A percentile compares a stretch with the other conserved stretches of the same genome.
These are phyloP conservation scores for Mesodorylaimus sp. DNA, from an alignment of 2,888 invertebrate genomes.

Conservation along the genomic window DNA sequence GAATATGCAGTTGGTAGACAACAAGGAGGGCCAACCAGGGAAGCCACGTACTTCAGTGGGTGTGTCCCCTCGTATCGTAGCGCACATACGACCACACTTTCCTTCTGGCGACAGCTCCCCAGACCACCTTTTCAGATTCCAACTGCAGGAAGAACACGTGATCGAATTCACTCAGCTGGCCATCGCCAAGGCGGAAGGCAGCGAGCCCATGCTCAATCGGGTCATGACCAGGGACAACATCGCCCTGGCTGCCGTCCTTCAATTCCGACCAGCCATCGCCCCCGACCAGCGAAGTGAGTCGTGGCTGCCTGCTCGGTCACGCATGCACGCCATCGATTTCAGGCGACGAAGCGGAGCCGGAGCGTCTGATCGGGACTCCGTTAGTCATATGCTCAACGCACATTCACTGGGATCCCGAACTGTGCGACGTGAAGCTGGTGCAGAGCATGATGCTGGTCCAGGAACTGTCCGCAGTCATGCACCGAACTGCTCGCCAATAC, in stretches of 20 bases:
- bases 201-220: conserved; percentile 73
- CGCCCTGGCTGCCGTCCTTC: conserved; percentile 77
- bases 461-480: conserved; percentile 67
- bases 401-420: conserved; percentile 99
- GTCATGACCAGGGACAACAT: conserved; percentile 99
- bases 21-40: too few relatives aligned
- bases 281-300: too few relatives aligned
- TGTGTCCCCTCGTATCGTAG: too few relatives aligned
- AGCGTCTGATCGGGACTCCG: conserved; percentile 55
- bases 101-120: too few relatives aligned
- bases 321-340: too few relatives aligned
- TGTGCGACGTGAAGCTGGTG: conserved; percentile 94
- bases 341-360: too few relatives aligned
- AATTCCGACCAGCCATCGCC: too few relatives aligned
- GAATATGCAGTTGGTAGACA: too few relatives aligned
- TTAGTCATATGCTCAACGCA: conserved; percentile 92
- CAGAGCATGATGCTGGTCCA: conserved; percentile 97
- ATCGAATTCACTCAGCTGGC: conserved; percentile 96
- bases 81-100: too few relatives aligned
- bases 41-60: too few relatives aligned
- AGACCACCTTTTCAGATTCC: conserved; percentile 57
- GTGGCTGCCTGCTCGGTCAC: too few relatives aligned
- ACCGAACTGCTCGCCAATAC: conserved; percentile 39
- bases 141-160: conserved; percentile 77
- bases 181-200: conserved; percentile 92